A percentile compares a stretch with the other conserved stretches of the same genome.
Conservation (phyloP, 2,797 vertebrate species). For the Bucorvus abyssinicus region DNA sequence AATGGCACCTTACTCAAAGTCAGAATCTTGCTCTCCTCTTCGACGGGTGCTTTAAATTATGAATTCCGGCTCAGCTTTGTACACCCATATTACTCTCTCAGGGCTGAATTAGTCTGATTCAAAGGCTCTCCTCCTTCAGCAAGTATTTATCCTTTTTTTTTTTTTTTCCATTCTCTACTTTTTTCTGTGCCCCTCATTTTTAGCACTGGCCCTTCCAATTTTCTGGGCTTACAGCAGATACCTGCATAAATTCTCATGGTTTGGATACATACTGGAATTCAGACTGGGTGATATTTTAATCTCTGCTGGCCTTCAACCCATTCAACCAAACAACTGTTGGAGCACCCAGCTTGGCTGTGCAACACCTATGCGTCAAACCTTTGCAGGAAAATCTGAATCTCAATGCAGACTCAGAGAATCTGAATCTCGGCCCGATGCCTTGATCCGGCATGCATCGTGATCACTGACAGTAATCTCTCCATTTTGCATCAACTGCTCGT, state of each 20-base stretch:
- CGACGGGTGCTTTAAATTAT: not conserved
- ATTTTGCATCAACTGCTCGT: not conserved
- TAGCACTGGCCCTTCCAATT: not conserved
- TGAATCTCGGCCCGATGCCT: not conserved
- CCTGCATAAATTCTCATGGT: rapidly evolving
- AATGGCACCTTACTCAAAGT: not conserved
- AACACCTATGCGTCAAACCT: not conserved
- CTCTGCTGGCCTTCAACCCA: not conserved
- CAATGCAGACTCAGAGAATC: not conserved
- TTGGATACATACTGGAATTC: not conserved
- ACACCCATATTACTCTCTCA: not conserved
- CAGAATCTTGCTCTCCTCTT: not conserved
- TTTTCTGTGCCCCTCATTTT: not conserved
- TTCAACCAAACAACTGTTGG: not conserved
- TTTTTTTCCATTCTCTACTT: not conserved
- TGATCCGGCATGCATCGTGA: rapidly evolving
- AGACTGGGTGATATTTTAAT: not conserved
- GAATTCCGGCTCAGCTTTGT: not conserved
- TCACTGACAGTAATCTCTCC: not conserved
- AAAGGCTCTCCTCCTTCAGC: not conserved
- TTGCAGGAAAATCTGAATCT: not conserved
- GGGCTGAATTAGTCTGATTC: not conserved
- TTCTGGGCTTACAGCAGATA: not conserved
- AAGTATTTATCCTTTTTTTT: not conserved
- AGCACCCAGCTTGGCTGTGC: not conserved